A percentile compares a stretch with the other conserved stretches of the same genome.
phyloP scores from a whole-genome alignment of 2,888 invertebrate species.

The Plebejus anna region DNA sequence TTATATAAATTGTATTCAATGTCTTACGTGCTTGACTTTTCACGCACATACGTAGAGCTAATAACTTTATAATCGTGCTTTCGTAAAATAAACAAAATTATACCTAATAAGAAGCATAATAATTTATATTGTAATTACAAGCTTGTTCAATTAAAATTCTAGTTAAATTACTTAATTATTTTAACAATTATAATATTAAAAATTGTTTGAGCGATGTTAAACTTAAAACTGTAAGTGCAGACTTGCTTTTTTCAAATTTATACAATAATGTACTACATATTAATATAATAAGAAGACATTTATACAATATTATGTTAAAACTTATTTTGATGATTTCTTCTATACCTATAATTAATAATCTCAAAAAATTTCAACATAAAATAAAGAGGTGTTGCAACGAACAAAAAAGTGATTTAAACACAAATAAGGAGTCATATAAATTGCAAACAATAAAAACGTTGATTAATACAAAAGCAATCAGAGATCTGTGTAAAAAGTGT shows the following conservation, averaged over 20 bases:
- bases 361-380: background rate
- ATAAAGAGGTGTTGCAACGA: background rate
- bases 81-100: background rate
- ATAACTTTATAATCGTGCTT: background rate
- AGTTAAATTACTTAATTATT: background rate
- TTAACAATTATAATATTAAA: background rate
- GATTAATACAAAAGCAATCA: conserved; percentile 39
- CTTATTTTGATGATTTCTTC: background rate
- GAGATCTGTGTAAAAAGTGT: conserved; percentile 39
- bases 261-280: no score
- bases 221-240: background rate
- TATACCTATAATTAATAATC: background rate
- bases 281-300: no score
- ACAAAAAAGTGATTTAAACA: background rate
- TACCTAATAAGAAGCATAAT: background rate
- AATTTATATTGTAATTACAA: background rate
- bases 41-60: background rate
- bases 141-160: background rate
- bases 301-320: background rate
- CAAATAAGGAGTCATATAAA: conserved; percentile 25
- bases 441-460: conserved; percentile 29
- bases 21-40: background rate
- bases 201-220: no score
- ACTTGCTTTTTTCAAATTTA: background rate
- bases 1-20: background rate